Evolutionary conservation across 1,140 invertebrate genomes (phyloP), one percentile per base, ranked within the genome.

Genomic region (Drosophila aff.): DNA sequence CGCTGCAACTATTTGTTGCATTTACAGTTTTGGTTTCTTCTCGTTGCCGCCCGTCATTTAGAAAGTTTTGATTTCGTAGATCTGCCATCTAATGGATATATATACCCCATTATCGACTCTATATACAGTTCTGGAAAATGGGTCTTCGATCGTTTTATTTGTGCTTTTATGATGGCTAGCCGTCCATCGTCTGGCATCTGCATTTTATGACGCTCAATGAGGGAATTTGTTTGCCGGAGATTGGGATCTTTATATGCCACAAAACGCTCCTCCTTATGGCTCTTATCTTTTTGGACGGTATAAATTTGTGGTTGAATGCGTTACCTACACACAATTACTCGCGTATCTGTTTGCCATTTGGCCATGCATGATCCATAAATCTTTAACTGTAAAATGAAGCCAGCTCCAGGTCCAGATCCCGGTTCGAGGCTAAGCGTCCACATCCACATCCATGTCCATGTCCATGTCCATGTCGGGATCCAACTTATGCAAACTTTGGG

Each of bases 311-410:
- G n/a, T 28, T 26, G 53, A 73, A 73, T 74, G 71, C 71, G 67
- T 74, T 84, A 80, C 83, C 69, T 57, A 81, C 63, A 79, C 79
- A 87, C 79, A 89, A 89, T 90, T 90, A 83, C 69, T 59, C 68
- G 58, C 79, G 76, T 74, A 83, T 87, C 84, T 71, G 65, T 68
- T 76, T 57, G 64, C 83, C 76, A 78, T 79, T 79, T 73, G 46
- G 55, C 58, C 60, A 79, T 73, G 79, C 84, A 81, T 90, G 73
- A 75, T 72, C 84, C 78, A 87, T 87, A 87, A 87, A 87, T 89
- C 84, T 81, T 87, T 68, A 87, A 90, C 81, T 84, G 84, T 81
- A 81, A 87, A 85, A 74, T 52, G 62, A 63, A 82, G 74, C 50
- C 50, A 52, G 77, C 18, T 50, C 31, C 69, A 53, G 57, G 44